These are phyloP conservation scores for fruit fly (Drosophila melanogaster) DNA, from an alignment of 1,140 invertebrate species.

Conservation along the genomic window Release_6_plus_ISO1_MT NT_033777.3:24406001-24406500, in stretches of 20 bases:
- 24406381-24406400: constrained; percentile 50
- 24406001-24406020: constrained; percentile 43
- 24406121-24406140: no score
- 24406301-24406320: constrained; percentile 18
- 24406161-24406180: no score
- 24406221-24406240: constrained; percentile 34
- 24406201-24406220: constrained; percentile 6
- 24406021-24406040: constrained; percentile 50
- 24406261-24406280: constrained; percentile 63
- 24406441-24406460: background rate
- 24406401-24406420: constrained; percentile 58
- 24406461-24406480: constrained; percentile 46
- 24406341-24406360: constrained; percentile 77
- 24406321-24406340: constrained; percentile 48
- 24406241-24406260: constrained; percentile 72
- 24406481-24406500: constrained; percentile 32
- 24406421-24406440: constrained; percentile 44
- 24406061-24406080: background rate
- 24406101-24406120: no score
- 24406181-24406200: background rate
- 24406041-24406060: constrained; percentile 1
- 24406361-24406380: constrained; percentile 71
- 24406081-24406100: no score
- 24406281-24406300: constrained; percentile 57
- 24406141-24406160: no score